Conservation (phyloP, 35 echinoderm and acorn worm genomes). For the Acanthaster planci region DNA sequence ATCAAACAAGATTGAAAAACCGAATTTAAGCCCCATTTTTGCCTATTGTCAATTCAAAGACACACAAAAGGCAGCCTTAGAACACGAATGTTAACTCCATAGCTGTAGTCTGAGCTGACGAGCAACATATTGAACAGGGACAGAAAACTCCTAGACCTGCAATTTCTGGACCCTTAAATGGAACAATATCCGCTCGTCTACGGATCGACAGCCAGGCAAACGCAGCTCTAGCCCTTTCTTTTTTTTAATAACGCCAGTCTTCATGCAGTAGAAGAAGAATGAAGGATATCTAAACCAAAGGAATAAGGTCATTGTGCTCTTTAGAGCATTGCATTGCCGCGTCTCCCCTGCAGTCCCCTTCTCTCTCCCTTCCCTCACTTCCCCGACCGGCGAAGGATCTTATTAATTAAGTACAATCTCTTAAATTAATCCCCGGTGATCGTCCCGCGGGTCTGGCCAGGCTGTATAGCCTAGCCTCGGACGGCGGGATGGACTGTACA, state of each 20-base stretch:
- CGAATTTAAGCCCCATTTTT: no score
- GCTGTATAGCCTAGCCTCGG: no score
- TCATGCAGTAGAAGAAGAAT: neutral
- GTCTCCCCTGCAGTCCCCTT: neutral
- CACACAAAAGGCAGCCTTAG: no score
- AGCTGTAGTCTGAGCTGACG: no score
- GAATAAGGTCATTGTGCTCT: neutral
- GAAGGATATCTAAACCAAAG: neutral
- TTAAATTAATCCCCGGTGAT: conserved; percentile 25
- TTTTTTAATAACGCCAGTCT: conserved; percentile 16
- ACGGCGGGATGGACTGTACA: no score
- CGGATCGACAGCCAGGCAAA: neutral
- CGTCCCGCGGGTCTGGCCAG: neutral
- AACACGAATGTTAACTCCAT: no score
- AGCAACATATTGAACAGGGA: neutral
- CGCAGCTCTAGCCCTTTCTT: neutral
- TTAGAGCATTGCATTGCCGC: neutral
- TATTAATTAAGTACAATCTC: conserved; percentile 31
- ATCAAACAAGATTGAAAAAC: no score
- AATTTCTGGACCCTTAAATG: neutral
- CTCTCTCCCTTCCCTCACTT: neutral
- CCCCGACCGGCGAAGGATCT: conserved; percentile 17
- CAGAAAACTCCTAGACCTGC: neutral
- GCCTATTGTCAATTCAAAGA: no score
- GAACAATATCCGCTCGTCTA: conserved; percentile 11